Evolutionary conservation across 2,797 vertebrate genomes (phyloP), one percentile per base, ranked within the genome.

Genomic region (Platyrinchus mystaceus): DNA sequence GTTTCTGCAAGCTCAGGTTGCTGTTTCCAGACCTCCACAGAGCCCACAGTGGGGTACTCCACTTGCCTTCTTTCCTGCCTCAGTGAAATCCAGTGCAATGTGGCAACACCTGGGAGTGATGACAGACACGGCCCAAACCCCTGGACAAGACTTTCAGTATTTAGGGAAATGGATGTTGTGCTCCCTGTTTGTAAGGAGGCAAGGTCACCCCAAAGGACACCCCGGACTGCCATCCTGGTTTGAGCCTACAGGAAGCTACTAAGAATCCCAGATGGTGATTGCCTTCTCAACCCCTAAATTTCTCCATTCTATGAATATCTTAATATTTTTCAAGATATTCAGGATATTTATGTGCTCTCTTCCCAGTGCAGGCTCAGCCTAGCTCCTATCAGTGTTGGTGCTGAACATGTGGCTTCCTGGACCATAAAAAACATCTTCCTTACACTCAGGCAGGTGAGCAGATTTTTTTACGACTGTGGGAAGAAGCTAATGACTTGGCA

Each of bases 31-130:
- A 22, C n/a, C 79, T 64, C 44, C 34, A 56, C 0, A 0, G 27
- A 82, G 27, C n/a, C 53, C 20, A 3, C n/a, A 81, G 22, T 21
- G 14, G n/a, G 27, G 18, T 5, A 4, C 22, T 41, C 36, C 36
- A 7, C 34, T 39, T 71, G n/a, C 6, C 26, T 76, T 34, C 32
- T 63, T 24, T 67, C 36, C 20, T 8, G 14, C 30, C 30, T 87
- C 56, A 46, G 3, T 5, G 17, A 78, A 39, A 78, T 15, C 62
- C 64, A 41, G 0, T 7, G 32, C 0, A 2, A 3, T 8, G 23
- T n/a, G 52, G 17, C 32, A 64, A 39, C 24, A 79, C 23, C 58
- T 82, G 71, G 74, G 37, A 82, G 16, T 10, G 27, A 52, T 23
- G 83, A 5, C 71, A 66, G 83, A 59, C 3, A 4, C 13, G 49